Evolutionary conservation across 2,113 vertebrate genomes (phyloP).

Genomic region (Neolamprologus brichardi): DNA sequence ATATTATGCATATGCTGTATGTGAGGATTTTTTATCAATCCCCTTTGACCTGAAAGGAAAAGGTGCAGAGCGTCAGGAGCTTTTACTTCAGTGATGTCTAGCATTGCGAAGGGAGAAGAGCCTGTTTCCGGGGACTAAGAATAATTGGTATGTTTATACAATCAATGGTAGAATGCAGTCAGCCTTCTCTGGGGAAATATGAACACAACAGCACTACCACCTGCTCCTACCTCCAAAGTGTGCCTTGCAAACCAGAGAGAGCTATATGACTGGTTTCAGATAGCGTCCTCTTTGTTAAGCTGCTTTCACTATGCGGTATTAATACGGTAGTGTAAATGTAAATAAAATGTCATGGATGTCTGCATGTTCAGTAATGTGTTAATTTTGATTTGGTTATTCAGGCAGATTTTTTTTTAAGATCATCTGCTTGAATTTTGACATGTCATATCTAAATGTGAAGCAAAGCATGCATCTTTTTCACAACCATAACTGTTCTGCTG

Average conservation of each 20-base stretch:
- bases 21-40: not conserved
- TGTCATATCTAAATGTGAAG: not conserved
- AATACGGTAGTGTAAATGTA: not conserved
- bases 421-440: not conserved
- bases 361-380: not conserved
- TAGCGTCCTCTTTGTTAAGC: not conserved
- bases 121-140: conserved; percentile 45
- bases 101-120: conserved; percentile 3
- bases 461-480: not conserved
- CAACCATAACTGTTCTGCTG: not conserved
- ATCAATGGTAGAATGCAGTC: conserved; percentile 37
- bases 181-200: conserved; percentile 55
- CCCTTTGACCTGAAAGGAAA: not conserved
- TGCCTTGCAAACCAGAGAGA: not conserved
- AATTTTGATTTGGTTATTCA: not conserved
- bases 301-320: not conserved
- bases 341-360: not conserved
- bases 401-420: not conserved
- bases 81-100: not conserved
- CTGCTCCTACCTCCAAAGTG: conserved; percentile 28
- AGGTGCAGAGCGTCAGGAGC: not conserved
- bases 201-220: conserved; percentile 19
- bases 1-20: conserved; percentile 2
- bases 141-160: conserved; percentile 62
- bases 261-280: not conserved